A percentile compares a stretch with the other conserved stretches of the same genome.
Conservation (phyloP, 1,140 invertebrate genomes). For the Drosophila pseudoobscura region DNA sequence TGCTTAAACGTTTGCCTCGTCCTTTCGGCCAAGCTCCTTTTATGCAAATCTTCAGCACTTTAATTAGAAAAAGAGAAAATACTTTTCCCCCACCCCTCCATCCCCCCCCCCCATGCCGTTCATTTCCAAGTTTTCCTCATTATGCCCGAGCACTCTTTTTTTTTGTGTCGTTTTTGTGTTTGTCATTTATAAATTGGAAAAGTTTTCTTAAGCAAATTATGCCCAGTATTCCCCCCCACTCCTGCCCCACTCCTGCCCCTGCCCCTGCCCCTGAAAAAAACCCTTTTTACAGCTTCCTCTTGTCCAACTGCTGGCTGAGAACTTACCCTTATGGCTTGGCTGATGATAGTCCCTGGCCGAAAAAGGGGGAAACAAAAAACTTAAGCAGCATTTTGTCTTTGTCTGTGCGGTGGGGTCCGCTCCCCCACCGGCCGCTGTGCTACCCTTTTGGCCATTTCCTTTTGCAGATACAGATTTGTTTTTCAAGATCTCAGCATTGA, state of each 20-base stretch:
- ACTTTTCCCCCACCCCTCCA: no score
- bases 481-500: constrained; percentile 68
- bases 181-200: constrained; percentile 83
- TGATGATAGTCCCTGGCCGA: constrained; percentile 8
- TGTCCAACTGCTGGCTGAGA: constrained; percentile 12
- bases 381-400: constrained; percentile 64
- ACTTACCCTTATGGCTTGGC: constrained; percentile 7
- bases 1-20: constrained; percentile 62
- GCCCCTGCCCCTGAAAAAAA: constrained; percentile 18
- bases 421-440: background rate
- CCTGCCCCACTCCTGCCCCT: background rate
- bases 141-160: constrained; percentile 46
- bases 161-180: constrained; percentile 63
- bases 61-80: constrained; percentile 63
- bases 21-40: constrained; percentile 38
- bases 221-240: constrained; percentile 39
- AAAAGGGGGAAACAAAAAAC: constrained; percentile 10
- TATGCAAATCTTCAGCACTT: constrained; percentile 77
- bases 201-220: constrained; percentile 82
- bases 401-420: constrained; percentile 15
- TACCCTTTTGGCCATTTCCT: constrained; percentile 45
- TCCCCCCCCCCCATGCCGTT: no score
- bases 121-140: constrained; percentile 67
- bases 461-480: constrained; percentile 69
- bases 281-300: constrained; percentile 14